Evolutionary conservation across 2,888 invertebrate species (phyloP).

Genomic region (Cacoxenus indagator): DNA sequence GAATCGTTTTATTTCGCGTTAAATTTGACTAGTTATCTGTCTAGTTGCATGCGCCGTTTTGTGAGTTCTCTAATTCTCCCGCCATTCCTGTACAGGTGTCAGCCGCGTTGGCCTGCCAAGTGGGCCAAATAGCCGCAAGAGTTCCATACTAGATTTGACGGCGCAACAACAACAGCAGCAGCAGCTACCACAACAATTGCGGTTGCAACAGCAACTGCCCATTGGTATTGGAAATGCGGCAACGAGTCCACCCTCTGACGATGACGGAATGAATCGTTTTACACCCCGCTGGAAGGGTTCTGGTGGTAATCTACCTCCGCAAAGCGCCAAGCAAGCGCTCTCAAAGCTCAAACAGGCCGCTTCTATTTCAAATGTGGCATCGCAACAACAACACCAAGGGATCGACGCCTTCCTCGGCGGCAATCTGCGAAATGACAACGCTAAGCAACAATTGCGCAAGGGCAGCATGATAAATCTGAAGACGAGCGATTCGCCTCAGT

Average conservation of each 20-base stretch:
- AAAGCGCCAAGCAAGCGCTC: constrained; percentile 64
- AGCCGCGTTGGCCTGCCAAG: constrained; percentile 70
- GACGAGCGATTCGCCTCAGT: constrained; percentile 19
- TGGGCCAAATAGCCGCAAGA: constrained; percentile 72
- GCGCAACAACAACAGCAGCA: constrained; percentile 66
- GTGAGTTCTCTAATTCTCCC: neutral
- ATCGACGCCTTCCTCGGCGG: constrained; percentile 40
- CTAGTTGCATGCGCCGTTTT: neutral
- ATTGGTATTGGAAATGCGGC: constrained; percentile 70
- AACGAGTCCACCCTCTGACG: constrained; percentile 75
- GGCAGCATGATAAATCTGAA: constrained; percentile 60
- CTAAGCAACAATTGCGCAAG: constrained; percentile 47
- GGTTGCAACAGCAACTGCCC: constrained; percentile 65
- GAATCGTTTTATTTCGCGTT: neutral
- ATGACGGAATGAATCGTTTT: constrained; percentile 62
- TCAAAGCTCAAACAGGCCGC: constrained; percentile 66
- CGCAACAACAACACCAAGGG: constrained; percentile 11
- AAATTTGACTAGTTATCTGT: neutral
- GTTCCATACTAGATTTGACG: constrained; percentile 74
- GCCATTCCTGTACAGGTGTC: constrained; percentile 60
- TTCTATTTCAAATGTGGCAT: constrained; percentile 65
- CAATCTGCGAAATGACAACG: constrained; percentile 32
- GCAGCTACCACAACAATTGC: constrained; percentile 65
- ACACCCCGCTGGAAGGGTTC: constrained; percentile 69
- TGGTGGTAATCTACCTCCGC: constrained; percentile 56